Evolutionary conservation across 2,888 invertebrate species (phyloP), one percentile per base, ranked within the genome.

Genomic region (Hypomecis punctinalis): DNA sequence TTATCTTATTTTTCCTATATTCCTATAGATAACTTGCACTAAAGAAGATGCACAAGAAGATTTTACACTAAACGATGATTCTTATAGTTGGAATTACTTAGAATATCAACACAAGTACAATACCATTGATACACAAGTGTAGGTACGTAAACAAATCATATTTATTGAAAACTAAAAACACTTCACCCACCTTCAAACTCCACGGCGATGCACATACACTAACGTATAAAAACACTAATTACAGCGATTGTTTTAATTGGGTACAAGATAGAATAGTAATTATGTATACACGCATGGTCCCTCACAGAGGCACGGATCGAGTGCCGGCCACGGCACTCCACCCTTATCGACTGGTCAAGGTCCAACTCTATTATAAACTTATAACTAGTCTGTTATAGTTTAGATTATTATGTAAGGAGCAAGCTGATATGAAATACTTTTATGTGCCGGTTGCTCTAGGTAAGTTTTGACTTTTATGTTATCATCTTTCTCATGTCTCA

Each of bases 301-400:
- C 52, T 49, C 47, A 52, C 42, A 8, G 55, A 40, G 35, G 11
- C 59, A 63, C 57, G 40, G 37, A 37, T 13, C 0, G 49, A 57
- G 39, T 65, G 47, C 6, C 53, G 46, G n/a, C 47, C 65, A 54
- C 57, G 65, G 43, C 9, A 9, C 40, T 6, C 13, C 46, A 13
- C 65, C 57, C 57, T 66, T 66, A 66, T 66, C 65, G 61, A 61
- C 43, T 57, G 65, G 13, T n/a, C 65, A 66, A 66, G 65, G 65
- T 66, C 53, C 65, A 65, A 59, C 49, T 42, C 33, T 43, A 56
- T 52, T 43, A 58, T 61, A 61, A 23, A 45, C 35, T 47, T 40
- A 33, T 57, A 48, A 54, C 54, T 55, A 46, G 23, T 46, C 9
- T 54, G 45, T 37, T 37, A 9, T 63, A 53, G 55, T 35, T 56